phyloP scores from a whole-genome alignment of 2,888 invertebrate genomes.

The Dexiosoma caninum region DNA sequence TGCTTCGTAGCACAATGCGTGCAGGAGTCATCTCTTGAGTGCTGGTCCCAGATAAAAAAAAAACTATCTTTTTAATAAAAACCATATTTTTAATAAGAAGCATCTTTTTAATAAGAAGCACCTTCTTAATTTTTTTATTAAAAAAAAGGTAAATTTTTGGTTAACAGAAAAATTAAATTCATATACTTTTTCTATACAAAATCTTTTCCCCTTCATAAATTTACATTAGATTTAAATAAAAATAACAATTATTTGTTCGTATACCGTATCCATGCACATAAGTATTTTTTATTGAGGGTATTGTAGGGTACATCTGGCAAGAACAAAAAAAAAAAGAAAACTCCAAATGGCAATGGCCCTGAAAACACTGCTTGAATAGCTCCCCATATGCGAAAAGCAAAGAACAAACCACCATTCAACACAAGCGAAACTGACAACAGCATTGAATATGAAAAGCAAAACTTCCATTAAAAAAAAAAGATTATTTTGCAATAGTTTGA shows the following conservation, averaged over 20 bases:
- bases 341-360: conserved; percentile 65
- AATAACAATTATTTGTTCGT: no score
- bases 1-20: no score
- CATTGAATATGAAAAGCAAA: conserved; percentile 16
- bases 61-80: background rate
- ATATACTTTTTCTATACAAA: background rate
- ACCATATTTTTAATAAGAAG: background rate
- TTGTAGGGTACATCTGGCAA: conserved; percentile 8
- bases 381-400: conserved; percentile 9
- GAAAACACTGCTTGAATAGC: conserved; percentile 63
- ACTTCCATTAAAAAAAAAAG: conserved; percentile 32
- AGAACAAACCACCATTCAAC: conserved; percentile 33
- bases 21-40: no score
- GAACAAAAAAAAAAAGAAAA: conserved; percentile 29
- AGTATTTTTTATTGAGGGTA: no score
- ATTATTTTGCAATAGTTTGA: background rate
- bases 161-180: no score
- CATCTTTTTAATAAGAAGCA: background rate
- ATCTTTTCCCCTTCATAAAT: no score
- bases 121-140: no score
- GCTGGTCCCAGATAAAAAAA: no score
- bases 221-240: no score
- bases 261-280: no score
- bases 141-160: no score
- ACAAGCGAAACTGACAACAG: conserved; percentile 32